These are phyloP conservation scores for Incurvaria masculella DNA, from an alignment of 2,888 invertebrate species.

Conservation along the genomic window DNA sequence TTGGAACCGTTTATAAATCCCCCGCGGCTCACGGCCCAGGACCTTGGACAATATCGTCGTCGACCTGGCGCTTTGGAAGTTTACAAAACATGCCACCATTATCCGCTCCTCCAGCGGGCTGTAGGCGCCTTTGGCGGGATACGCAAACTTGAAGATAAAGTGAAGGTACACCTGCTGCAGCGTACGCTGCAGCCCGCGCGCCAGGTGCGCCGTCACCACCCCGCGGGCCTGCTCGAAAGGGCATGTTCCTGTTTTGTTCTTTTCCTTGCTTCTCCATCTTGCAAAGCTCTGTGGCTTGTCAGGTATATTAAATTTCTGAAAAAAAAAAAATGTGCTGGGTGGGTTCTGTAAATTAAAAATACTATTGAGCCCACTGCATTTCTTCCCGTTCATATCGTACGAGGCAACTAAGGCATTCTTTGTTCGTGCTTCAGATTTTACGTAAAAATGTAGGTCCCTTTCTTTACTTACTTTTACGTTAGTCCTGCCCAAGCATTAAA, in stretches of 20 bases:
- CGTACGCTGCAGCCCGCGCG: constrained; percentile 32
- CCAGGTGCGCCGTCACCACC: constrained; percentile 32
- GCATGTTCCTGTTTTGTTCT: constrained; percentile 20
- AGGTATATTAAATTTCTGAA: constrained; percentile 32
- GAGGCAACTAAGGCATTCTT: too few relatives aligned
- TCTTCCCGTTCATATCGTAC: too few relatives aligned
- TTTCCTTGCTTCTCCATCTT: constrained; percentile 32
- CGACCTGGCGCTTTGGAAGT: constrained; percentile 26
- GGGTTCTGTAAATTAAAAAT: constrained; percentile 3
- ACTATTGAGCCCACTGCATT: too few relatives aligned
- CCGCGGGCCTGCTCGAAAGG: constrained; percentile 28
- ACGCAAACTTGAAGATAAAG: constrained; percentile 24
- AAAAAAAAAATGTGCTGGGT: constrained; percentile 7
- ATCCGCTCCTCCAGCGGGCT: constrained; percentile 32
- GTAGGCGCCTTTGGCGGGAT: constrained; percentile 25
- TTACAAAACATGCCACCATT: constrained; percentile 31
- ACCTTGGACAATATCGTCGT: constrained; percentile 23
- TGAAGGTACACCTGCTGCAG: constrained; percentile 34
- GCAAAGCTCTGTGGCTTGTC: constrained; percentile 32
- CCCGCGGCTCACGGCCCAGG: constrained; percentile 32
- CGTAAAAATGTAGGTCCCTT: too few relatives aligned
- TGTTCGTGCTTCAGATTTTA: too few relatives aligned
- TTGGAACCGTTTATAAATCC: constrained; percentile 27
- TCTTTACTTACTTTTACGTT: too few relatives aligned
- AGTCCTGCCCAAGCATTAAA: too few relatives aligned